Evolutionary conservation across 2,113 vertebrate genomes (phyloP), one percentile per base, ranked within the genome.

Genomic region (Chionomys nivalis): DNA sequence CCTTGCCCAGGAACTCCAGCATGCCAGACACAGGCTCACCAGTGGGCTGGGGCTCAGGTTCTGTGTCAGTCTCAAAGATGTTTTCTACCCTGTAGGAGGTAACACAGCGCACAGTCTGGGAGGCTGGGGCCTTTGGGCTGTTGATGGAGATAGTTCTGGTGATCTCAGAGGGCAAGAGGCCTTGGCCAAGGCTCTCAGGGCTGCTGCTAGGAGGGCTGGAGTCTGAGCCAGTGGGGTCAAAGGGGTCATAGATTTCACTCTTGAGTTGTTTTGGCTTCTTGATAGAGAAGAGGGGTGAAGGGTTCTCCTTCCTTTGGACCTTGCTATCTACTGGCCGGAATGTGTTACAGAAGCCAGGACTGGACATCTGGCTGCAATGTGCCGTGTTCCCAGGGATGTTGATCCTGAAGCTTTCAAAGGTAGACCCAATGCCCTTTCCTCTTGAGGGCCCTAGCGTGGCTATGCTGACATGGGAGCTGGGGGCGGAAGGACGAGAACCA

Each of bases 181-280:
- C 90, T 0, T 97, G 55, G 77, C 98, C 97, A 3, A 98, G 97
- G 47, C 96, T 98, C 95, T 99, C 99, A 0, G 99, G 99, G 95
- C 98, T 99, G 95, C 98, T 98, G 77, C 98, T 98, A 1, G 98
- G 98, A 24, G 98, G 99, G 90, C 98, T 99, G 0, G 99, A 99
- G 95, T 99, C 99, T 0, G 99, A 99, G n/a, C 99, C 98, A 0
- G 99, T 99, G 86, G 99, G 99, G 87, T 99, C 98, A 96, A 99
- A 99, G 36, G 99, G 99, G 97, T 99, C 99, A 7, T 99, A 99
- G 70, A 99, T 99, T 87, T 99, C 99, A 49, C 98, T 99, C 94
- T 98, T 98, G 33, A 98, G 98, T 93, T 98, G 98, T 87, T 99
- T 99, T 0, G 98, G 95, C 95, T 98, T 99, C 93, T 98, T 97